Evolutionary conservation across 53 echinoderm and acorn worm species (phyloP).

Genomic region (Temnopleurus reevesii): DNA sequence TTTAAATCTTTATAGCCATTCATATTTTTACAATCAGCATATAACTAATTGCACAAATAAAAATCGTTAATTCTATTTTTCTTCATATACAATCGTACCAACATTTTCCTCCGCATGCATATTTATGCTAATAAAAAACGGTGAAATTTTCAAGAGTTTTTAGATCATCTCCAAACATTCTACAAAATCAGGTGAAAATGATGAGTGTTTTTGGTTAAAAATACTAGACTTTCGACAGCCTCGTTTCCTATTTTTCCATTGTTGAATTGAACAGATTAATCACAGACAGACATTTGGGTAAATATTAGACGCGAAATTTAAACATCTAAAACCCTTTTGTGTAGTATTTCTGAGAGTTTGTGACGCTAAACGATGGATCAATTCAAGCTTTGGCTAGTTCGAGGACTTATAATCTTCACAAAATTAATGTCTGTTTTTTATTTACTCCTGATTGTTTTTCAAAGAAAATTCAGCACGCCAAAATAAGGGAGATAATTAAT

Average conservation of each 20-base stretch:
- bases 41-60: no score
- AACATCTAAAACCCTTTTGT: background rate
- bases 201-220: slow-evolving; percentile 1
- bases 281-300: background rate
- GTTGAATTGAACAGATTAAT: background rate
- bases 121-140: no score
- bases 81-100: no score
- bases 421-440: no score
- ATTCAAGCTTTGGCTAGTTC: background rate
- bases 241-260: background rate
- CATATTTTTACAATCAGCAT: no score
- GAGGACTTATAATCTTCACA: no score
- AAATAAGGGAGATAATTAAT: no score
- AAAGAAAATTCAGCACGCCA: no score
- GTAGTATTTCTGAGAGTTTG: background rate
- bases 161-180: background rate
- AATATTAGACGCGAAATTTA: background rate
- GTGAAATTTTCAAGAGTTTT: slow-evolving; percentile 12
- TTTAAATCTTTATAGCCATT: no score
- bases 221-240: slow-evolving; percentile 14
- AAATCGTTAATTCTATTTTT: no score
- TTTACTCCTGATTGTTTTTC: no score
- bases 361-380: background rate
- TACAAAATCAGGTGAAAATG: background rate
- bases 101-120: no score